A percentile compares a stretch with the other conserved stretches of the same genome.
These are phyloP conservation scores for Acrossocheilus fasciatus DNA, from an alignment of 2,797 vertebrate species.

Conservation along the genomic window DNA sequence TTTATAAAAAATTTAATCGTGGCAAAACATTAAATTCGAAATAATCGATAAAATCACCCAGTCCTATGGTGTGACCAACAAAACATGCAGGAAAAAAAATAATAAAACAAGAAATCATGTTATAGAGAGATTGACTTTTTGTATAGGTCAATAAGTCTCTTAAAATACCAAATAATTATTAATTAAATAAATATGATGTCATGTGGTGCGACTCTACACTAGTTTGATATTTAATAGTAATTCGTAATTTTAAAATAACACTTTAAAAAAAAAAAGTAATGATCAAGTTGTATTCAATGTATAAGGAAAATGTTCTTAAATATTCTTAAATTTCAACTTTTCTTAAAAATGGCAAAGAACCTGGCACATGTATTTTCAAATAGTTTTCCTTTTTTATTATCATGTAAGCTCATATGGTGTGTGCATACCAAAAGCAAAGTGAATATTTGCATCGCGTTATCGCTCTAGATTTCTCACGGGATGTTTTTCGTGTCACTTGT, in stretches of 20 bases:
- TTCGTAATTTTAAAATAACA: neutral
- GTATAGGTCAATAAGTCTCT: neutral
- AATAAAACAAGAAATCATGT: neutral
- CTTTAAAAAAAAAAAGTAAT: neutral
- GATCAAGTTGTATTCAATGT: neutral
- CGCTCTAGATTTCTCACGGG: neutral
- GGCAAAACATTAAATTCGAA: no score
- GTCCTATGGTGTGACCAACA: neutral
- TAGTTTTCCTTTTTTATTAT: neutral
- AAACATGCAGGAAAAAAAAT: neutral
- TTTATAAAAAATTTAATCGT: no score
- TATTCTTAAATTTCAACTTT: neutral
- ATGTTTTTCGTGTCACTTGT: neutral
- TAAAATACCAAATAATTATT: neutral
- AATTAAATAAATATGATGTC: neutral
- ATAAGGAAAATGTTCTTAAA: neutral
- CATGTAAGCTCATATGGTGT: neutral
- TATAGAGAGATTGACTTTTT: neutral
- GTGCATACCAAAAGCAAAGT: neutral
- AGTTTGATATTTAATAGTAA: neutral
- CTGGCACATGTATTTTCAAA: neutral
- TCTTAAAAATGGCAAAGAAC: neutral
- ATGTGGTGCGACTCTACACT: neutral
- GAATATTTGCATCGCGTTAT: neutral
- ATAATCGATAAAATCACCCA: no score